Conservation (phyloP, 2,888 invertebrate genomes). For the Leptinotarsa peninsularis region DNA sequence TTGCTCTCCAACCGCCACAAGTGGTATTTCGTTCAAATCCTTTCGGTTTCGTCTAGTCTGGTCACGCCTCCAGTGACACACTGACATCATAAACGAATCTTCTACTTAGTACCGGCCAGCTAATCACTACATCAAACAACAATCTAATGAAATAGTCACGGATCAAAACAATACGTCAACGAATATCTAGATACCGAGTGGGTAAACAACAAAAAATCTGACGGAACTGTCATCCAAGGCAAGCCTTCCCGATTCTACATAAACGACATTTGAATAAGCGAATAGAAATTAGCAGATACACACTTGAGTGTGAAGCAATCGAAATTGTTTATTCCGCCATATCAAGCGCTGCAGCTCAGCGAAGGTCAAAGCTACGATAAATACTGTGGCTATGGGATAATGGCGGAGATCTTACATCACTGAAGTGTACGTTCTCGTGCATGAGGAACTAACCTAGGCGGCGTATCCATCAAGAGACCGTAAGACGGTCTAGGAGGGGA, state of each 20-base stretch:
- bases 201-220: neutral
- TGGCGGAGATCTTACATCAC: constrained; percentile 2
- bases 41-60: neutral
- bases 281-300: neutral
- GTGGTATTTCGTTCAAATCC: neutral
- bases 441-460: constrained; percentile 60
- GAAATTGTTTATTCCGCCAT: constrained; percentile 37
- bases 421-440: constrained; percentile 4
- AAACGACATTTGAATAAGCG: constrained; percentile 20
- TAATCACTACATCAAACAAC: neutral
- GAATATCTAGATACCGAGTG: neutral
- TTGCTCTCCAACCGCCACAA: no score
- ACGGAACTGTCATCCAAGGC: neutral
- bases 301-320: constrained; percentile 9
- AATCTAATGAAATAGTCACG: neutral
- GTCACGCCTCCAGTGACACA: constrained; percentile 1
- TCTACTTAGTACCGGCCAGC: neutral
- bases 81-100: constrained; percentile 12
- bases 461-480: constrained; percentile 58
- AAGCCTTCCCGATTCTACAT: constrained; percentile 10
- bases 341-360: constrained; percentile 44
- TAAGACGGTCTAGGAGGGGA: constrained; percentile 52
- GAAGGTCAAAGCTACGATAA: constrained; percentile 48
- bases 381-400: constrained; percentile 32
- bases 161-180: constrained; percentile 1